Conservation (phyloP, 2,113 vertebrate species). For the Hirundichthys speculiger region DNA sequence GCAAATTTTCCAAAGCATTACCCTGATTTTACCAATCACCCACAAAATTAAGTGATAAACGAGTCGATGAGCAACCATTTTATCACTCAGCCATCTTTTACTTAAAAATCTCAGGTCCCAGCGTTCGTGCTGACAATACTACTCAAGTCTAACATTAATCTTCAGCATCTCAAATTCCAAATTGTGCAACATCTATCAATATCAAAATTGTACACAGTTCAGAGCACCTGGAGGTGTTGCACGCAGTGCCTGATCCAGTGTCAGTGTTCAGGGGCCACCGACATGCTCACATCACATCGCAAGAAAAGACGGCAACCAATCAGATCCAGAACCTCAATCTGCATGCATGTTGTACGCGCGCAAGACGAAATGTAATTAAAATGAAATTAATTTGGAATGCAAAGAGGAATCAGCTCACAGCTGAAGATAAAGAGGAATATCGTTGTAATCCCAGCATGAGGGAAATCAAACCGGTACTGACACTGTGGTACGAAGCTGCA, state of each 20-base stretch:
- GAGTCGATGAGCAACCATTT: too few relatives aligned
- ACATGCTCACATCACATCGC: conserved; percentile 24
- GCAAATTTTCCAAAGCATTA: too few relatives aligned
- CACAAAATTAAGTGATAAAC: too few relatives aligned
- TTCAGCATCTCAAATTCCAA: too few relatives aligned
- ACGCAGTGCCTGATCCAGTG: conserved; percentile 40
- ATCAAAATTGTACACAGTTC: conserved; percentile 30
- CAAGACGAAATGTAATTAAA: conserved; percentile 10
- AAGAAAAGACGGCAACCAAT: not conserved
- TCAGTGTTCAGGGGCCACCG: conserved; percentile 53
- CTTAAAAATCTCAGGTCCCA: too few relatives aligned
- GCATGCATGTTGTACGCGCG: conserved; percentile 33
- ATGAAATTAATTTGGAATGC: conserved; percentile 22
- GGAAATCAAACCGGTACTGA: conserved; percentile 16
- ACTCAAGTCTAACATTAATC: too few relatives aligned
- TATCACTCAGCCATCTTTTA: too few relatives aligned
- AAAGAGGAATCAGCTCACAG: conserved; percentile 5
- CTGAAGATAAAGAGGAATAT: conserved; percentile 5
- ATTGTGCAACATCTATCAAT: conserved; percentile 14
- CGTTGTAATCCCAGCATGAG: conserved; percentile 31
- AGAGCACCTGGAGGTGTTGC: not conserved
- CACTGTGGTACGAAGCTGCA: conserved; percentile 20
- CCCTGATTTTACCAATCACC: too few relatives aligned
- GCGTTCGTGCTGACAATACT: too few relatives aligned
- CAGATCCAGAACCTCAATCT: conserved; percentile 11